Conservation (phyloP, 2,888 invertebrate species). For the Empis stercorea region DNA sequence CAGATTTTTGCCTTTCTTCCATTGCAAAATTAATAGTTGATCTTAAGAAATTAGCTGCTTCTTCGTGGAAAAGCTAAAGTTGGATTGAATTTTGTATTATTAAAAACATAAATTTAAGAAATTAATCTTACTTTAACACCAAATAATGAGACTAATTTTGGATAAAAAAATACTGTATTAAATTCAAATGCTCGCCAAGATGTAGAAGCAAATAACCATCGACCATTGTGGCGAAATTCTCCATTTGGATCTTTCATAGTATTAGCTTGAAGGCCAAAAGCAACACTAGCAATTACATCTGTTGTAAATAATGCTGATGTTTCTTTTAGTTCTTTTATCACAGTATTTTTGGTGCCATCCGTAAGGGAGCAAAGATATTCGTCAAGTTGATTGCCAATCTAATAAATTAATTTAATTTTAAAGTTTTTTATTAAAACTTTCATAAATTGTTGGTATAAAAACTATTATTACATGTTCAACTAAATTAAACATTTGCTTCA, state of each 20-base stretch:
- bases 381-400: conserved; percentile 25
- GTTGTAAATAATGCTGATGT: conserved; percentile 25
- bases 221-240: conserved; percentile 25
- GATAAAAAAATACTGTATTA: conserved; percentile 26
- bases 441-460: too few relatives aligned
- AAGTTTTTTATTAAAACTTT: too few relatives aligned
- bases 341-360: not conserved
- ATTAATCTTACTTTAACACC: conserved; percentile 18
- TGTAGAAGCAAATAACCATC: conserved; percentile 18
- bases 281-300: conserved; percentile 30
- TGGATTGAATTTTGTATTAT: too few relatives aligned
- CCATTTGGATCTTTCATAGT: conserved; percentile 25
- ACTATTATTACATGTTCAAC: conserved; percentile 22
- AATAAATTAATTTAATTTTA: not conserved
- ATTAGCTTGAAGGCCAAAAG: conserved; percentile 29
- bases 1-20: conserved; percentile 30
- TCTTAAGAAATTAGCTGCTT: conserved; percentile 15
- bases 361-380: conserved; percentile 11
- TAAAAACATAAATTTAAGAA: not conserved
- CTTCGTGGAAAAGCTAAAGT: not conserved
- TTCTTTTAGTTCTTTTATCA: conserved; percentile 24
- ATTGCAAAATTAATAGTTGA: conserved; percentile 33
- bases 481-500: conserved; percentile 33
- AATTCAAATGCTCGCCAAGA: conserved; percentile 22
- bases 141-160: conserved; percentile 22